Conservation (phyloP, 2,888 invertebrate species). For the Geotrupes spiniger region DNA sequence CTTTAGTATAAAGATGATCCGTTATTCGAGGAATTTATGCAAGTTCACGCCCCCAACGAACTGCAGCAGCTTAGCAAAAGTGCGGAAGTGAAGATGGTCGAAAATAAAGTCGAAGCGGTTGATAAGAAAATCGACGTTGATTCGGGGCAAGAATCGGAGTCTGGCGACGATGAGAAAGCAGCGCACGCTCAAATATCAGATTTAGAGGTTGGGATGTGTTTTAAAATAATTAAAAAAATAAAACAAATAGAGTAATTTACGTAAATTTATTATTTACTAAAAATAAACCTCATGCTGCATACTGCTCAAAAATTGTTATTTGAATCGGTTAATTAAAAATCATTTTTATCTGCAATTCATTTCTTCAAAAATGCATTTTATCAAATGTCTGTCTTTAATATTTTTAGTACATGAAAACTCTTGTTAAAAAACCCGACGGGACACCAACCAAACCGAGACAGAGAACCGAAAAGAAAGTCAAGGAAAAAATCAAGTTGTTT, state of each 20-base stretch:
- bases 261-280: too few species aligned
- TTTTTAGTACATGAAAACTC: slow-evolving; percentile 69
- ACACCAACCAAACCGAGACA: slow-evolving; percentile 43
- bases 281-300: too few species aligned
- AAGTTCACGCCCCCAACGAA: slow-evolving; percentile 68
- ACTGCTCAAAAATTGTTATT: too few species aligned
- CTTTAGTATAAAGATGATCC: slow-evolving; percentile 81
- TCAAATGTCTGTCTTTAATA: slow-evolving; percentile 10
- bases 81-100: slow-evolving; percentile 28
- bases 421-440: slow-evolving; percentile 58
- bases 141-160: slow-evolving; percentile 27
- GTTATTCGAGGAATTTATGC: slow-evolving; percentile 83
- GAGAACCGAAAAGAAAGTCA: slow-evolving; percentile 47
- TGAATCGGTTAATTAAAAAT: too few species aligned
- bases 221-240: too few species aligned
- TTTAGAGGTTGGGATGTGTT: slow-evolving; percentile 57
- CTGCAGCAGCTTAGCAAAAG: slow-evolving; percentile 32
- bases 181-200: slow-evolving; percentile 66
- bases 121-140: slow-evolving; percentile 20
- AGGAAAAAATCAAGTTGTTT: slow-evolving; percentile 50
- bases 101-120: slow-evolving; percentile 48
- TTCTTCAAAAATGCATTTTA: too few species aligned
- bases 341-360: too few species aligned
- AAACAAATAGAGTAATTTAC: too few species aligned
- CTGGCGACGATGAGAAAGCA: slow-evolving; percentile 32